A percentile compares a stretch with the other conserved stretches of the same genome.
phyloP scores from a whole-genome alignment of 2,797 vertebrate genomes.

The Gouania willdenowi region DNA sequence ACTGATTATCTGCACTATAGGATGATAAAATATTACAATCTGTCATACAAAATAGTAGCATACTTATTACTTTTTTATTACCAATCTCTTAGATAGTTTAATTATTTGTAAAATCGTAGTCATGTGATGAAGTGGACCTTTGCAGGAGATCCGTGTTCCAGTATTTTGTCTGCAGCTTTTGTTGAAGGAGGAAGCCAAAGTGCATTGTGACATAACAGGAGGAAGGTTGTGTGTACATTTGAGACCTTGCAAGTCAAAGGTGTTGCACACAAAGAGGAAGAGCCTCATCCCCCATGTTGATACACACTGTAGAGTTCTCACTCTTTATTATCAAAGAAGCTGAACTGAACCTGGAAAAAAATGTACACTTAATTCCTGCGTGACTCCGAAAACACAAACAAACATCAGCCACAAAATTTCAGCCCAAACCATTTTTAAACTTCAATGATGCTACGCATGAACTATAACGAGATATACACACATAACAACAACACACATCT shows the following conservation, averaged over 20 bases:
- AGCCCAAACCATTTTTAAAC: background rate
- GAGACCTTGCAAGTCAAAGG: constrained; percentile 2
- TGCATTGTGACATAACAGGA: constrained; percentile 15
- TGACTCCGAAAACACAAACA: background rate
- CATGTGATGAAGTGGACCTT: no score
- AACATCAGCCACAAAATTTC: background rate
- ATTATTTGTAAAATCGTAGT: no score
- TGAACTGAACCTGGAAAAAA: constrained; percentile 2
- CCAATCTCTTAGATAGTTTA: no score
- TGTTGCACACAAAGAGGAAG: constrained; percentile 9
- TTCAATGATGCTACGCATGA: background rate
- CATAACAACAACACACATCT: constrained; percentile 3
- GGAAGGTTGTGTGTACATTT: background rate
- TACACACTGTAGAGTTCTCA: constrained; percentile 2
- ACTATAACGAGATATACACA: background rate
- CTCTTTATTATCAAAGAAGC: constrained; percentile 2
- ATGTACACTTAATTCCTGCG: background rate
- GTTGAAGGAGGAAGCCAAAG: constrained; percentile 2
- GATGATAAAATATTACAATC: no score
- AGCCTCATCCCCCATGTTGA: background rate
- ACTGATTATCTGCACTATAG: no score
- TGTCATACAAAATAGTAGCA: no score
- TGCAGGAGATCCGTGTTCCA: no score
- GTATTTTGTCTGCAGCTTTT: constrained; percentile 12
- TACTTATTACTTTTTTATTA: no score